Evolutionary conservation across 2,888 invertebrate species (phyloP).

Genomic region (Synergus itoensis): DNA sequence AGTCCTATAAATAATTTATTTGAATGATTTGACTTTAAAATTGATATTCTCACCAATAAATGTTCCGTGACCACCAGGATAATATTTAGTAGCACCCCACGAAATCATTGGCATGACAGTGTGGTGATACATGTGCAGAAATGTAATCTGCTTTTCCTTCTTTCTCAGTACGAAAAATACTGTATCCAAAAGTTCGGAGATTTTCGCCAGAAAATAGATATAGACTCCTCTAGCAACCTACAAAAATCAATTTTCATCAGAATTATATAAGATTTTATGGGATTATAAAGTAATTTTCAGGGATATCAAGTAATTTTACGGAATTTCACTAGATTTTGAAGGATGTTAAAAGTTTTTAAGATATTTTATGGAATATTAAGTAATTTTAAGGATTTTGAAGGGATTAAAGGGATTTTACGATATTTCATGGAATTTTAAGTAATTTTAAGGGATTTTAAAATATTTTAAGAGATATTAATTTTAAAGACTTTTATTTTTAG

Average conservation of each 20-base stretch:
- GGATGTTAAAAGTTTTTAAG: too few species aligned
- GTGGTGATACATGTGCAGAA: conserved; percentile 96
- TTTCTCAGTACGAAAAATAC: conserved; percentile 96
- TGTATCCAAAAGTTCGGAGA: conserved; percentile 93
- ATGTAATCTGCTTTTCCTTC: conserved; percentile 93
- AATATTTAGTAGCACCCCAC: conserved; percentile 95
- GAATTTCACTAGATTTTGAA: too few species aligned
- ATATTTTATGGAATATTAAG: too few species aligned
- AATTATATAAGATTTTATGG: not conserved
- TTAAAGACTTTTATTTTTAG: too few species aligned
- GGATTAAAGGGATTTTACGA: too few species aligned
- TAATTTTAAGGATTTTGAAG: too few species aligned
- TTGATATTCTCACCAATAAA: conserved; percentile 81
- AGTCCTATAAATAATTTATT: not conserved
- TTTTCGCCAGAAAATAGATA: conserved; percentile 92
- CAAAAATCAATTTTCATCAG: conserved; percentile 11
- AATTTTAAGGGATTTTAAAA: too few species aligned
- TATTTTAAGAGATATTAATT: too few species aligned
- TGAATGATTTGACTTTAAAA: not conserved
- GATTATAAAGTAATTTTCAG: too few species aligned
- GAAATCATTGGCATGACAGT: conserved; percentile 96
- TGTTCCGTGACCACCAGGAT: conserved; percentile 92
- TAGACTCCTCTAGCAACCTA: conserved; percentile 87
- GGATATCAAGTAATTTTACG: too few species aligned
- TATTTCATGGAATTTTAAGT: too few species aligned